A percentile compares a stretch with the other conserved stretches of the same genome.
phyloP scores from a whole-genome alignment of 1,140 invertebrate species.

The Conus ventricosus region DNA sequence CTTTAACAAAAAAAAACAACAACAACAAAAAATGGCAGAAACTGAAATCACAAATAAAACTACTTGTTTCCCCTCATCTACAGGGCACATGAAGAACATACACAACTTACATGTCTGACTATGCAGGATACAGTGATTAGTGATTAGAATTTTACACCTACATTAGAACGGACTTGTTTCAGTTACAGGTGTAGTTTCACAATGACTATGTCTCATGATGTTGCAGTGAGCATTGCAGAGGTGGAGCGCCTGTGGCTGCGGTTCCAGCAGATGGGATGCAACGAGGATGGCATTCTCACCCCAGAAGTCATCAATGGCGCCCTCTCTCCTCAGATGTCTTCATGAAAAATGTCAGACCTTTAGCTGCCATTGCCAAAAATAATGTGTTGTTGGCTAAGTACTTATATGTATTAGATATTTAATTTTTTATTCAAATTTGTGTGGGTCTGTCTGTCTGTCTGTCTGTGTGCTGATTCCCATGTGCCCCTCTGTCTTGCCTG shows the following conservation, averaged over 20 bases:
- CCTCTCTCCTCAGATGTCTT: not conserved
- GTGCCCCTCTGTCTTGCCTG: no score
- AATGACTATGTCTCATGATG: not conserved
- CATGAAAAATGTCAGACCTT: not conserved
- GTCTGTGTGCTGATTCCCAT: no score
- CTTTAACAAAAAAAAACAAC: no score
- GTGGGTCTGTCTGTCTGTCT: not conserved
- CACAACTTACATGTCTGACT: not conserved
- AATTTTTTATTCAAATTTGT: not conserved
- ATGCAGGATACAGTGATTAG: not conserved
- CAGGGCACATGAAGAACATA: not conserved
- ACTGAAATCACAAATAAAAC: no score
- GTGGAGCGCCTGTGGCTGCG: constrained; percentile 70
- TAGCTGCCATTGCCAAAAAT: not conserved
- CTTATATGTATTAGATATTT: not conserved
- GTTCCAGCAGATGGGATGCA: constrained; percentile 70
- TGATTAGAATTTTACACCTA: not conserved
- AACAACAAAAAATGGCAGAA: no score
- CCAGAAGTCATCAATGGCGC: constrained; percentile 40
- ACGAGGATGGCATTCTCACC: constrained; percentile 33
- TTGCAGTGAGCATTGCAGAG: constrained; percentile 70
- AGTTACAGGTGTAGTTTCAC: no score
- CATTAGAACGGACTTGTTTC: no score
- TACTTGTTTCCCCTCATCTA: no score
- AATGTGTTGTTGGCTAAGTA: not conserved